Conservation (phyloP, 2,113 vertebrate genomes). For the Tupaia tana region DNA sequence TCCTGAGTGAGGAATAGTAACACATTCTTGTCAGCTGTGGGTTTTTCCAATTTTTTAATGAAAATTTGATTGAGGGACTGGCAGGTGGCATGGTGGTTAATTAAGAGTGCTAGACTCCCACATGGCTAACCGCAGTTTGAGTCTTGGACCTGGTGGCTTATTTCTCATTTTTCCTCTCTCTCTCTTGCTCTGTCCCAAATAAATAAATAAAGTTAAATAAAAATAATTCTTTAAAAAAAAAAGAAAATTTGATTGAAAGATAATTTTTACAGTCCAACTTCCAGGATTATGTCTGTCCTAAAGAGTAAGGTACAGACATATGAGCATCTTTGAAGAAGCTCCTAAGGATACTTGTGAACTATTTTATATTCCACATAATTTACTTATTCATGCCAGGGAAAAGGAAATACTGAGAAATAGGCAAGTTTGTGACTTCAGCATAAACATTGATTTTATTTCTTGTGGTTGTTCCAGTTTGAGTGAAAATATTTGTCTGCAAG, state of each 20-base stretch:
- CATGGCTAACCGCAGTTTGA: too few species aligned
- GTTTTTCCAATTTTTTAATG: slow-evolving; percentile 38
- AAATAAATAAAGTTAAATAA: too few species aligned
- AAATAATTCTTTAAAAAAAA: too few species aligned
- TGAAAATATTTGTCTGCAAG: slow-evolving; percentile 67
- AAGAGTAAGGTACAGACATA: not conserved
- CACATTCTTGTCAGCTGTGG: not conserved
- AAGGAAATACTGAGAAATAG: slow-evolving; percentile 1
- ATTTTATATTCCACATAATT: slow-evolving; percentile 34
- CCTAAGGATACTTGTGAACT: slow-evolving; percentile 33
- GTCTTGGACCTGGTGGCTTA: too few species aligned
- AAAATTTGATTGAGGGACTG: slow-evolving; percentile 27
- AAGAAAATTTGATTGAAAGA: slow-evolving; percentile 30
- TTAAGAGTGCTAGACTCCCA: too few species aligned
- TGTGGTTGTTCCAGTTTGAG: slow-evolving; percentile 73
- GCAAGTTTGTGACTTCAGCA: slow-evolving; percentile 27
- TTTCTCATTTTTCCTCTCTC: too few species aligned
- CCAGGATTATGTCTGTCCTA: not conserved
- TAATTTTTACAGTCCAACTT: not conserved
- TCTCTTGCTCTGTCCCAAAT: too few species aligned
- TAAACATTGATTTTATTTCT: slow-evolving; percentile 61
- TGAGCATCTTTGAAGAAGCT: not conserved
- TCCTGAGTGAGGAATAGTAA: not conserved
- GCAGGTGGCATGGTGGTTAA: too few species aligned
- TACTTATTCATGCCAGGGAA: not conserved